phyloP scores from a whole-genome alignment of 1,140 invertebrate genomes.

The Arion vulgaris region DNA sequence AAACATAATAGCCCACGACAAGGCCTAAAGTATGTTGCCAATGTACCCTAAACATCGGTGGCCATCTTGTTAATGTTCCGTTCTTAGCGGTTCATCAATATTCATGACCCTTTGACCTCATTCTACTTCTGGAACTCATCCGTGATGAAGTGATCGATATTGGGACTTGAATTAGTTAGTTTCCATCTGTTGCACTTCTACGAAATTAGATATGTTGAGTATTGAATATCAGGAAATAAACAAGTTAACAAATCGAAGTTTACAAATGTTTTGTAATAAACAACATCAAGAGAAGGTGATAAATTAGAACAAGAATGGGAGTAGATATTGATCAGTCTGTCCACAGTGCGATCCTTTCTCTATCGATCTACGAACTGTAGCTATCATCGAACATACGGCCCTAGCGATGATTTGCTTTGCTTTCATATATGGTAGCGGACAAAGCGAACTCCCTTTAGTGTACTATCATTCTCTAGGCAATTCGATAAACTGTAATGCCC shows the following conservation, averaged over 20 bases:
- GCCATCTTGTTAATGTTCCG: slow-evolving; percentile 47
- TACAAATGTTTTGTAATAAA: too few species aligned
- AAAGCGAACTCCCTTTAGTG: too few species aligned
- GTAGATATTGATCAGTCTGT: not conserved
- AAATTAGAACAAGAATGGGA: too few species aligned
- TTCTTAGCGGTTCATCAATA: slow-evolving; percentile 46
- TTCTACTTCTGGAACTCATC: slow-evolving; percentile 35
- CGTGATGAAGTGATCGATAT: slow-evolving; percentile 13
- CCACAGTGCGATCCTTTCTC: not conserved
- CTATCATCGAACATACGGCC: not conserved
- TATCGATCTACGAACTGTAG: not conserved
- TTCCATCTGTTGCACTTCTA: not conserved
- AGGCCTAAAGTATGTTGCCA: slow-evolving; percentile 3
- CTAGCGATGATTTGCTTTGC: not conserved
- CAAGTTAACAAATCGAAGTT: too few species aligned
- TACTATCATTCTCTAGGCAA: too few species aligned
- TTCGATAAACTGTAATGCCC: too few species aligned
- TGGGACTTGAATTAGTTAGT: not conserved
- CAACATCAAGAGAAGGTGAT: too few species aligned
- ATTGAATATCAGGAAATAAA: too few species aligned
- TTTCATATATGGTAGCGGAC: too few species aligned
- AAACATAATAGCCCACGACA: slow-evolving; percentile 22
- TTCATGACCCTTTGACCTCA: slow-evolving; percentile 40
- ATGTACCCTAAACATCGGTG: slow-evolving; percentile 29
- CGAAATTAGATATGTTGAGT: too few species aligned